Conservation (phyloP, 1,140 invertebrate species). For the Hyphantria cunea region DNA sequence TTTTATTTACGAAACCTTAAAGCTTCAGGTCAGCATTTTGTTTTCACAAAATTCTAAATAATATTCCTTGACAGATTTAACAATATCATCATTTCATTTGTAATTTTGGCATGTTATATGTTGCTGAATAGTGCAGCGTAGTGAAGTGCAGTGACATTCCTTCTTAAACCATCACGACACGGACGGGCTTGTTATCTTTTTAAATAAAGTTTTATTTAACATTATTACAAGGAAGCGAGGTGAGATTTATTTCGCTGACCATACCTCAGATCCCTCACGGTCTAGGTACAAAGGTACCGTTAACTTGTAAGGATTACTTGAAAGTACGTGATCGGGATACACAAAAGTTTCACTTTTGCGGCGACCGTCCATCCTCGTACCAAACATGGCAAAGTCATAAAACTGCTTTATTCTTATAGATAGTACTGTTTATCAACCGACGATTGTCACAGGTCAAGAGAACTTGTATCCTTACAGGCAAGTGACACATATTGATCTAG, state of each 20-base stretch:
- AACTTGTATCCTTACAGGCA: conserved; percentile 12
- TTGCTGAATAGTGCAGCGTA: too few species aligned
- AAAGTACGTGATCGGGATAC: conserved; percentile 17
- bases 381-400: conserved; percentile 3
- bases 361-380: not conserved
- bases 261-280: not conserved
- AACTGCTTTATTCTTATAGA: not conserved
- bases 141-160: too few species aligned
- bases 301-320: conserved; percentile 10
- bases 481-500: conserved; percentile 23
- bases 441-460: conserved; percentile 2
- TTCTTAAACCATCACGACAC: too few species aligned
- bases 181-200: too few species aligned
- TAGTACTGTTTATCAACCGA: too few species aligned
- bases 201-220: too few species aligned
- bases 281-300: conserved; percentile 1
- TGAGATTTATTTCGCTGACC: not conserved
- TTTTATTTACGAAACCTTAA: too few species aligned
- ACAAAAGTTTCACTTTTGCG: not conserved
- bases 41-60: too few species aligned
- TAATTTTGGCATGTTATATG: too few species aligned
- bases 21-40: too few species aligned
- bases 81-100: too few species aligned
- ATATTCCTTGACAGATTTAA: too few species aligned
- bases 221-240: not conserved